Evolutionary conservation across 2,888 invertebrate genomes (phyloP).

Genomic region (Calameuta filiformis): DNA sequence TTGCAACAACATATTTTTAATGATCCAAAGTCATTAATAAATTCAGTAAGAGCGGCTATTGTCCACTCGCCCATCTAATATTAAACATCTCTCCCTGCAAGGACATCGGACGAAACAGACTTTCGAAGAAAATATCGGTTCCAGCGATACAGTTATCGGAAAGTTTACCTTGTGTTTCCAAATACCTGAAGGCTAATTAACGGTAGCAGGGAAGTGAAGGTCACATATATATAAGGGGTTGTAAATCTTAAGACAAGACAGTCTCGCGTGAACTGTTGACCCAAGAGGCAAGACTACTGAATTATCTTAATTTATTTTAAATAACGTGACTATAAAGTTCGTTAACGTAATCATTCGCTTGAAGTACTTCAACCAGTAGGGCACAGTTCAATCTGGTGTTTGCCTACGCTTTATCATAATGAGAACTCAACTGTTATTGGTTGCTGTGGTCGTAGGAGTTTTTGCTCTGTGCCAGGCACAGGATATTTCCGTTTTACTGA

Average conservation of each 20-base stretch:
- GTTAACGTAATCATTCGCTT: background rate
- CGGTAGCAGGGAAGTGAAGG: background rate
- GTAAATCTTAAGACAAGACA: background rate
- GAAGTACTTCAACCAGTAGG: background rate
- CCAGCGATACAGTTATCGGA: background rate
- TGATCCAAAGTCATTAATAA: background rate
- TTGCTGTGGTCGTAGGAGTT: conserved; percentile 5
- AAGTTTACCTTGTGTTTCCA: background rate
- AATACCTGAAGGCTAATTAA: background rate
- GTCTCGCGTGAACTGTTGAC: background rate
- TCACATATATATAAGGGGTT: background rate
- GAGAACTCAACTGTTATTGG: conserved; percentile 1
- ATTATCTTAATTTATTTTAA: background rate
- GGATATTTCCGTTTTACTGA: background rate
- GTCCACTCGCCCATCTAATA: background rate
- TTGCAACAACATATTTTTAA: background rate
- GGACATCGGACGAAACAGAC: background rate
- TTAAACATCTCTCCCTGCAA: background rate
- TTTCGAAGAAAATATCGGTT: background rate
- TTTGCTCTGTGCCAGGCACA: conserved; percentile 12
- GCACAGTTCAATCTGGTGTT: background rate
- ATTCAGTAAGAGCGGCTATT: background rate
- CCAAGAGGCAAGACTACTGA: background rate
- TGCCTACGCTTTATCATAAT: background rate
- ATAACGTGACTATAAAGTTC: background rate